Conservation (phyloP, 2,888 invertebrate species). For the Capitulum mitella region DNA sequence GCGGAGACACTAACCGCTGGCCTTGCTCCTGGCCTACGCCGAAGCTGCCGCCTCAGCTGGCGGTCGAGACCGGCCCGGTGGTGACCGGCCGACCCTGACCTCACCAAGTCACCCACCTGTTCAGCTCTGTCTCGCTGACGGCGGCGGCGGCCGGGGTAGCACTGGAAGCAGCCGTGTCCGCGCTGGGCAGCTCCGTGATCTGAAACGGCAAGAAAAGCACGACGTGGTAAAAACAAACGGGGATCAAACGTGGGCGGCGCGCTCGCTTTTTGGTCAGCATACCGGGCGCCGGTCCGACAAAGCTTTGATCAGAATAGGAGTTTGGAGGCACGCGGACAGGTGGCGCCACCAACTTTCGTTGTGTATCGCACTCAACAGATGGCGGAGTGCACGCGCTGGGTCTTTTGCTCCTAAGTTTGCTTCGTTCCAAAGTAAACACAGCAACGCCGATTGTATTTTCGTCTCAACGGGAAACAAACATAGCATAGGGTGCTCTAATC, state of each 20-base stretch:
- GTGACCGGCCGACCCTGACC: too few relatives aligned
- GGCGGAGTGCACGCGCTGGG: background rate
- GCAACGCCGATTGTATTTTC: background rate
- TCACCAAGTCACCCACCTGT: background rate
- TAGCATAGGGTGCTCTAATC: background rate
- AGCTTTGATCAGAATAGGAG: background rate
- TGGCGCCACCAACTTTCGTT: background rate
- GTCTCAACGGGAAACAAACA: background rate
- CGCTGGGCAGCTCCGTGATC: conserved; percentile 12
- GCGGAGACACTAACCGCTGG: too few relatives aligned
- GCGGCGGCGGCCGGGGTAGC: background rate
- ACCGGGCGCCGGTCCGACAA: background rate
- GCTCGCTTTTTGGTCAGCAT: background rate
- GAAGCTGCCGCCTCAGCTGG: too few relatives aligned
- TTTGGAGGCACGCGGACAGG: background rate
- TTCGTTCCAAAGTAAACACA: background rate
- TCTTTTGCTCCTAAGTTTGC: background rate
- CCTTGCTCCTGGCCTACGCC: too few relatives aligned
- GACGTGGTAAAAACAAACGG: background rate
- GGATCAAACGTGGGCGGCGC: background rate
- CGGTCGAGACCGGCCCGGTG: too few relatives aligned
- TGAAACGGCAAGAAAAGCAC: background rate
- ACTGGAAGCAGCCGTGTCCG: background rate
- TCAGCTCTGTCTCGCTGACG: background rate
- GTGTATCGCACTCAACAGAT: background rate